phyloP scores from a whole-genome alignment of 2,113 vertebrate species.

The Murina feae region DNA sequence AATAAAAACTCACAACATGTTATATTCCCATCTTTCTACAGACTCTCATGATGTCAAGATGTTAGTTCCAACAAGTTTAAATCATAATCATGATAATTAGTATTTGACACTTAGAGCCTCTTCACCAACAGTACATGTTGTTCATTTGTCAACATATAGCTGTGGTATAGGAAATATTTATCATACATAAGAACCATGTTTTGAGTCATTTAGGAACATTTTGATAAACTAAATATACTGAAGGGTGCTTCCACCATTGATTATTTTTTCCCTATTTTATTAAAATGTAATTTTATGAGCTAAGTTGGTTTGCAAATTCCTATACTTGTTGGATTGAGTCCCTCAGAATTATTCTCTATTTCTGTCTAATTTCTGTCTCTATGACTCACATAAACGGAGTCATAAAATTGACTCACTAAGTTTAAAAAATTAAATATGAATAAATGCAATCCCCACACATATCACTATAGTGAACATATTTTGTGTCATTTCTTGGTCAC shows the following conservation, averaged over 20 bases:
- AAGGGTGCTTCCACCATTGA: conserved; percentile 48
- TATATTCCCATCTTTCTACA: conserved; percentile 40
- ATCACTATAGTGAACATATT: background rate
- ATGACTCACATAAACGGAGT: background rate
- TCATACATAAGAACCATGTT: conserved; percentile 51
- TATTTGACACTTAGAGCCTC: conserved; percentile 71
- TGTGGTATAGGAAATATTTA: conserved; percentile 74
- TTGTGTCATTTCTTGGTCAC: background rate
- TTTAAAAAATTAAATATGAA: conserved; percentile 1
- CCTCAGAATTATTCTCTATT: conserved; percentile 37
- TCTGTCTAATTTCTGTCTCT: too few species aligned
- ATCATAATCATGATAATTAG: conserved; percentile 72
- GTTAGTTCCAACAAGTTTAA: conserved; percentile 71
- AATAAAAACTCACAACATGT: background rate
- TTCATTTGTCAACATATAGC: conserved; percentile 74
- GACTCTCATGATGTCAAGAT: conserved; percentile 67
- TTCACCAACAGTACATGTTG: conserved; percentile 70
- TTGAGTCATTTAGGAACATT: conserved; percentile 61
- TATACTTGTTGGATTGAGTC: background rate
- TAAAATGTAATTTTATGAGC: conserved; percentile 34
- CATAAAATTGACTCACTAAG: background rate
- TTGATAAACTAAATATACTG: conserved; percentile 57
- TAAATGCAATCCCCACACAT: background rate
- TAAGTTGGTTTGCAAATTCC: conserved; percentile 33
- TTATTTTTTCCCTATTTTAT: conserved; percentile 30